phyloP scores from a whole-genome alignment of 1,140 invertebrate species.

The Drosophila littoralis region DNA sequence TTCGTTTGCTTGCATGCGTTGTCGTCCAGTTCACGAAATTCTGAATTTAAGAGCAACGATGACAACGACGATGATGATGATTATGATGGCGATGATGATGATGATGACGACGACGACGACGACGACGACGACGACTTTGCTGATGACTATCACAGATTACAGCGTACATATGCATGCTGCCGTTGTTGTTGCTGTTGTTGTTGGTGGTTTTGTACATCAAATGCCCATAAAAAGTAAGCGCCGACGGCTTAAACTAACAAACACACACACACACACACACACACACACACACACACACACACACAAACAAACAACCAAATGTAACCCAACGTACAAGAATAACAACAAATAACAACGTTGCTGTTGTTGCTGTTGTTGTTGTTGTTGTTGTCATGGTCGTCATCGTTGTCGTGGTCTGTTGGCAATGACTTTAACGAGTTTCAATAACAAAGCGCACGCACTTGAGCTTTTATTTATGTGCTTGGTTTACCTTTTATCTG shows the following conservation, averaged over 20 bases:
- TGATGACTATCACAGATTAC: slow-evolving; percentile 79
- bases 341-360: slow-evolving; percentile 13
- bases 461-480: slow-evolving; percentile 80
- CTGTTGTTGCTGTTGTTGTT: slow-evolving; percentile 20
- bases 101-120: slow-evolving; percentile 23
- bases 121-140: slow-evolving; percentile 44
- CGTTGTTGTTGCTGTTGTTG: slow-evolving; percentile 26
- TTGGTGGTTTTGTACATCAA: slow-evolving; percentile 53
- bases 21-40: slow-evolving; percentile 68
- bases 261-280: slow-evolving; percentile 39
- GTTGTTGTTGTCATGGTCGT: slow-evolving; percentile 40
- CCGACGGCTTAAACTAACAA: slow-evolving; percentile 35
- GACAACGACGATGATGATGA: slow-evolving; percentile 41
- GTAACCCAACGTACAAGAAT: slow-evolving; percentile 35
- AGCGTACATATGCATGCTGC: slow-evolving; percentile 58
- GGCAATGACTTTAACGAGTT: slow-evolving; percentile 73
- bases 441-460: slow-evolving; percentile 82
- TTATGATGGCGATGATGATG: slow-evolving; percentile 5
- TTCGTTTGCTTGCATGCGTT: slow-evolving; percentile 64
- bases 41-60: slow-evolving; percentile 75
- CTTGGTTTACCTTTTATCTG: slow-evolving; percentile 48
- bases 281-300: slow-evolving; percentile 37
- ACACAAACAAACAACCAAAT: slow-evolving; percentile 55
- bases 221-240: slow-evolving; percentile 77
- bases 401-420: slow-evolving; percentile 55